Evolutionary conservation across 2,888 invertebrate genomes (phyloP).

Genomic region (Epirrhoe alternata): DNA sequence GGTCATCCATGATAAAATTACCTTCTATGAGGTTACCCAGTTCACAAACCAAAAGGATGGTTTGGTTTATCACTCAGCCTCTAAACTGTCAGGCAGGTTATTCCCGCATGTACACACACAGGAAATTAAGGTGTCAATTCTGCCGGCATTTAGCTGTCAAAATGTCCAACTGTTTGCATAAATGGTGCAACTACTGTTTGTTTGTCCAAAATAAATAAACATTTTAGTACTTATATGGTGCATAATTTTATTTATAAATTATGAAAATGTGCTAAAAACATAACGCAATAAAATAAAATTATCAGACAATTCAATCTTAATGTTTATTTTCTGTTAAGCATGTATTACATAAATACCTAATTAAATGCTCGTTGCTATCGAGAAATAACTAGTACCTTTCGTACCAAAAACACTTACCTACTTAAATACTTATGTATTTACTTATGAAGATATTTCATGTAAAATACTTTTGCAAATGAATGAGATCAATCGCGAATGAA

Average conservation of each 20-base stretch:
- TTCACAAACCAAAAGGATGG: not conserved
- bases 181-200: not conserved
- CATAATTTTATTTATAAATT: not conserved
- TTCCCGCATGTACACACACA: constrained; percentile 32
- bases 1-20: too few relatives aligned
- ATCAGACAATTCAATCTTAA: not conserved
- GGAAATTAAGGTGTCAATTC: constrained; percentile 55
- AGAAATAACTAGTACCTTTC: too few relatives aligned
- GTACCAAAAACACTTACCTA: too few relatives aligned
- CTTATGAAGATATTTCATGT: too few relatives aligned
- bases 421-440: too few relatives aligned
- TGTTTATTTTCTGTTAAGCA: not conserved
- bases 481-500: not conserved
- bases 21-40: not conserved
- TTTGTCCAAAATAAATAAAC: not conserved
- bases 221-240: not conserved
- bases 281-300: not conserved
- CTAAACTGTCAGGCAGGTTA: constrained; percentile 3
- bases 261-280: not conserved
- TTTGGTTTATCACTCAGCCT: not conserved
- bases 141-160: constrained; percentile 37
- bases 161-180: constrained; percentile 27
- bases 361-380: too few relatives aligned
- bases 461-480: too few relatives aligned
- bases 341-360: too few relatives aligned